These are phyloP conservation scores for Anoplolepis gracilipes DNA, from an alignment of 1,140 invertebrate species.

Conservation along the genomic window DNA sequence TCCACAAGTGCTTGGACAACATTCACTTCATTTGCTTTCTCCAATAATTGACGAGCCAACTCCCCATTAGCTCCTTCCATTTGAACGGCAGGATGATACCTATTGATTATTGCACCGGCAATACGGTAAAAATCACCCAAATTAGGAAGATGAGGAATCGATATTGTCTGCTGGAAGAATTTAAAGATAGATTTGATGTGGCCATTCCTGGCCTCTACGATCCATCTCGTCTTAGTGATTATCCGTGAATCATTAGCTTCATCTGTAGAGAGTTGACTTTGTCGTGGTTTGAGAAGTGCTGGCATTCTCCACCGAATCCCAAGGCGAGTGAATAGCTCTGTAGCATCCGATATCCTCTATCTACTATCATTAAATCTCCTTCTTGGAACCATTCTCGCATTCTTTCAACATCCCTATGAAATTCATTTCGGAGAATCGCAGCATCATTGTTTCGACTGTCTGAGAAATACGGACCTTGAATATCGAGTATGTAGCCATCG, in stretches of 20 bases:
- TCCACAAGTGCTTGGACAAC: not conserved
- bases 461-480: constrained; percentile 1
- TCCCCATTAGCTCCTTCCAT: not conserved
- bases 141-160: not conserved
- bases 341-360: not conserved
- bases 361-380: not conserved
- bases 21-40: not conserved
- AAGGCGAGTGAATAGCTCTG: not conserved
- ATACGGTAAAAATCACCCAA: not conserved
- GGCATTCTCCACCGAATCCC: not conserved
- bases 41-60: not conserved
- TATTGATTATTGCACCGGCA: not conserved
- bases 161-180: not conserved
- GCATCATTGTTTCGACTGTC: not conserved
- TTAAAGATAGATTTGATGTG: constrained; percentile 14
- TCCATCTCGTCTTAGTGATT: not conserved
- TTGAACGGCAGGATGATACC: no score
- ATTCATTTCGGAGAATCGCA: not conserved
- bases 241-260: constrained; percentile 1
- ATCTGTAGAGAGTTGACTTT: not conserved
- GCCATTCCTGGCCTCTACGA: not conserved
- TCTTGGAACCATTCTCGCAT: not conserved
- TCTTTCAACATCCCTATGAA: not conserved
- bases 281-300: not conserved
- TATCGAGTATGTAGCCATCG: not conserved